Percentiles rank a stretch among this genome's conserved stretches.
Evolutionary conservation across 2,888 invertebrate species (phyloP).

Genomic region (Scotopteryx bipunctaria): DNA sequence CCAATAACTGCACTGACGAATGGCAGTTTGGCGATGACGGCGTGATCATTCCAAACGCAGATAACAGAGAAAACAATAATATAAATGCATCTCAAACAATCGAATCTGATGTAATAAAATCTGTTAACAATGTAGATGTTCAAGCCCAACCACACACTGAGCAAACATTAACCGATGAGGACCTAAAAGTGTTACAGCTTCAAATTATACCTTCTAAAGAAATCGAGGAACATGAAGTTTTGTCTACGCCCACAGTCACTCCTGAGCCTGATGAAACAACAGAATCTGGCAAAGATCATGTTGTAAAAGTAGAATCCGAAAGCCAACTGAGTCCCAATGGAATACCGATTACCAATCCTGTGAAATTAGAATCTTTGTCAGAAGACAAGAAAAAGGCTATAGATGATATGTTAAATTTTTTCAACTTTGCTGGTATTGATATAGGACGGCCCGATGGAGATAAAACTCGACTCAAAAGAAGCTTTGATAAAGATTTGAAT

Average conservation of each 20-base stretch:
- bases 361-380: conserved; percentile 41
- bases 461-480: conserved; percentile 55
- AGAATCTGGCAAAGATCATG: conserved; percentile 40
- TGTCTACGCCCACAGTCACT: conserved; percentile 13
- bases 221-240: conserved; percentile 23
- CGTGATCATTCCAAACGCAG: conserved; percentile 46
- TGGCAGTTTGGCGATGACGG: conserved; percentile 77
- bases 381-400: conserved; percentile 70
- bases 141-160: conserved; percentile 55
- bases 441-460: conserved; percentile 36
- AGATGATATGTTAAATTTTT: conserved; percentile 71
- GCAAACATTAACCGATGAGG: conserved; percentile 56
- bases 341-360: conserved; percentile 27
- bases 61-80: conserved; percentile 37
- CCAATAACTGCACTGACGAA: conserved; percentile 86
- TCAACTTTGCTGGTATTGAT: conserved; percentile 61
- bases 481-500: conserved; percentile 57
- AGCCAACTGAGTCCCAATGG: conserved; percentile 35
- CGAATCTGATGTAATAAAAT: conserved; percentile 55
- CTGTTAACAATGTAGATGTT: conserved; percentile 54
- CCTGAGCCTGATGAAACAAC: conserved; percentile 24
- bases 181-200: conserved; percentile 64
- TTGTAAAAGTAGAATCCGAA: conserved; percentile 41
- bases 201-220: conserved; percentile 66
- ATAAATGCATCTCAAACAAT: conserved; percentile 23